Conservation (phyloP, 2,113 vertebrate species). For the Hippocampus guttulatus region DNA sequence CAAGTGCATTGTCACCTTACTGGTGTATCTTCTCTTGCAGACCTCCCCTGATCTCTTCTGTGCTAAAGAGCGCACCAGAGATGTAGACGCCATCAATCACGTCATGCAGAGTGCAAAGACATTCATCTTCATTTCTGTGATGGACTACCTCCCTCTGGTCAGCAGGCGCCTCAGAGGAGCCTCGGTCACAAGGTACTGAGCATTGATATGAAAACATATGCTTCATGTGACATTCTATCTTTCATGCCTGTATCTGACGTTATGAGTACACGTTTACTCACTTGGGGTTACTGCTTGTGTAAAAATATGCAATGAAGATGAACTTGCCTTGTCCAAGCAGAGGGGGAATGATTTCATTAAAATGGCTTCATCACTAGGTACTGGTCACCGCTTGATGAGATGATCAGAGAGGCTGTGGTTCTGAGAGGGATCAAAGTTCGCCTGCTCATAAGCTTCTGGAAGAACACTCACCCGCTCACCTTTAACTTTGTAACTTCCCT, state of each 20-base stretch:
- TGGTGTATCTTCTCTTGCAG: slow-evolving; percentile 38
- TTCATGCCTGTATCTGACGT: not conserved
- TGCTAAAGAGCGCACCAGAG: slow-evolving; percentile 60
- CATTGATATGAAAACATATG: slow-evolving; percentile 1
- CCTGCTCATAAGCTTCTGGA: slow-evolving; percentile 65
- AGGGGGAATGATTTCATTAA: not conserved
- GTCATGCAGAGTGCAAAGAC: slow-evolving; percentile 61
- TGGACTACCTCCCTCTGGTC: slow-evolving; percentile 66
- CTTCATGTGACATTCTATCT: not conserved
- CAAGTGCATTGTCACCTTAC: slow-evolving; percentile 1
- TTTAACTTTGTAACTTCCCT: slow-evolving; percentile 66
- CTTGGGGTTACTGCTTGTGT: not conserved
- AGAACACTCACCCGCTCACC: slow-evolving; percentile 64
- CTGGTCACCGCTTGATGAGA: slow-evolving; percentile 63
- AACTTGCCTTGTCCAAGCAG: not conserved
- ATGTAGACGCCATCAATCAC: slow-evolving; percentile 61
- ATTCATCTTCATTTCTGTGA: slow-evolving; percentile 65
- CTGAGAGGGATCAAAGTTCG: slow-evolving; percentile 58
- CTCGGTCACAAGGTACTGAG: slow-evolving; percentile 49
- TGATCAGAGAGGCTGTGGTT: slow-evolving; percentile 61
- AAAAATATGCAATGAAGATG: not conserved
- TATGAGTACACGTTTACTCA: not conserved
- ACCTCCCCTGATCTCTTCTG: slow-evolving; percentile 64
- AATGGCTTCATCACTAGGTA: slow-evolving; percentile 37
- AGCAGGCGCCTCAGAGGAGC: slow-evolving; percentile 51